Evolutionary conservation across 2,113 vertebrate genomes (phyloP).

Genomic region (Kryptolebias marmoratus): DNA sequence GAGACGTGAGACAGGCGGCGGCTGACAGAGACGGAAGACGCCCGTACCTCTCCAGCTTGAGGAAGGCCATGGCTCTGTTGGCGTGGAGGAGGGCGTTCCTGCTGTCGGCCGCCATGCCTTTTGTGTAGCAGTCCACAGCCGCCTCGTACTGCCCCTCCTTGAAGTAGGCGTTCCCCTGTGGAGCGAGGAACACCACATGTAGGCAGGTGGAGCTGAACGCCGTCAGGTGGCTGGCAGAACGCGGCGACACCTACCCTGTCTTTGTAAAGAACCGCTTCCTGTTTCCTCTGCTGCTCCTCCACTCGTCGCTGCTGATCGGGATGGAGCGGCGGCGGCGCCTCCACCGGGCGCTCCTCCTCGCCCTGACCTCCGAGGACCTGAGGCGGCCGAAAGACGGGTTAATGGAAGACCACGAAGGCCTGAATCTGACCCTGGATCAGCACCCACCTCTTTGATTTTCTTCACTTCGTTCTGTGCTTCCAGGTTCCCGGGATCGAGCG

Average conservation of each 20-base stretch:
- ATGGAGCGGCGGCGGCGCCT: slow-evolving; percentile 25
- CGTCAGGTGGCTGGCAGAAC: neutral
- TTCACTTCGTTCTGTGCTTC: slow-evolving; percentile 89
- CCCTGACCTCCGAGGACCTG: slow-evolving; percentile 46
- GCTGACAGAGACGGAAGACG: neutral
- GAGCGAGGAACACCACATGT: neutral
- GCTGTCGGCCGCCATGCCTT: slow-evolving; percentile 89
- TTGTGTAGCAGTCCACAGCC: slow-evolving; percentile 91
- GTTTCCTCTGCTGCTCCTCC: slow-evolving; percentile 83
- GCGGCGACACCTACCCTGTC: slow-evolving; percentile 83
- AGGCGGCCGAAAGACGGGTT: neutral
- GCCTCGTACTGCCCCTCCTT: slow-evolving; percentile 94
- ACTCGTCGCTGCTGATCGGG: slow-evolving; percentile 65
- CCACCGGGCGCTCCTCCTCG: slow-evolving; percentile 31
- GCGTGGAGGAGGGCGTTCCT: slow-evolving; percentile 91
- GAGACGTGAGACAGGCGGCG: no score
- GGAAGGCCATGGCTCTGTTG: slow-evolving; percentile 97
- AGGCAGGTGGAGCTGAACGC: neutral
- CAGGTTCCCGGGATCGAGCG: slow-evolving; percentile 86
- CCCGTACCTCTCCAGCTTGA: slow-evolving; percentile 89
- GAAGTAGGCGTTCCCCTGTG: slow-evolving; percentile 94
- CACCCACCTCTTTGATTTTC: slow-evolving; percentile 85
- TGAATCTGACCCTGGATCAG: neutral
- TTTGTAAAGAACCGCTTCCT: slow-evolving; percentile 91
- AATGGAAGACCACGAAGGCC: neutral